A percentile compares a stretch with the other conserved stretches of the same genome.
Conservation (phyloP, 2,888 invertebrate species). For the Heliconius hortense region DNA sequence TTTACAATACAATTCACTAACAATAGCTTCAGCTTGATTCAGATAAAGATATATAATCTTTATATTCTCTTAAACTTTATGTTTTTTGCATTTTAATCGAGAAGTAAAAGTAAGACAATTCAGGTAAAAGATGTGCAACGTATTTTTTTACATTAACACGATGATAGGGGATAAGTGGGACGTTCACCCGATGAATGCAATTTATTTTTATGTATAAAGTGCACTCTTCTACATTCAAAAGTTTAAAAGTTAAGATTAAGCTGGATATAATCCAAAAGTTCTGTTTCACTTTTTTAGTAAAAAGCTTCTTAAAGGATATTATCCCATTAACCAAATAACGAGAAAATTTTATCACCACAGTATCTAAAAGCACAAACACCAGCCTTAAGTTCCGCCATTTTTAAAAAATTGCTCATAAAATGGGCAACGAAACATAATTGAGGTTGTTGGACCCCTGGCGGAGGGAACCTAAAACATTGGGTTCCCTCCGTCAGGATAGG, state of each 20-base stretch:
- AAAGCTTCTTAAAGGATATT: not conserved
- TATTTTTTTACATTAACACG: not conserved
- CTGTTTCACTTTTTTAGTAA: not conserved
- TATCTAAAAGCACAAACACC: no score
- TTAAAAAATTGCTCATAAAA: no score
- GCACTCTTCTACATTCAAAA: not conserved
- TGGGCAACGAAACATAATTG: not conserved
- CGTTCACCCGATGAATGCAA: not conserved
- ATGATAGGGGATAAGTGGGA: not conserved
- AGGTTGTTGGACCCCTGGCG: no score
- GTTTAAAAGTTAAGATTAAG: not conserved
- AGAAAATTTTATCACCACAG: not conserved
- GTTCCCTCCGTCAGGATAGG: no score
- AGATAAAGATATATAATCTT: not conserved
- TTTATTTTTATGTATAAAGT: slow-evolving; percentile 9
- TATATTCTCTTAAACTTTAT: not conserved
- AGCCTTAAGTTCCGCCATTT: no score
- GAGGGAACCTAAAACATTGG: not conserved
- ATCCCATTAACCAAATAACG: not conserved
- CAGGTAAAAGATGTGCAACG: not conserved
- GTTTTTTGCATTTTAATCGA: no score
- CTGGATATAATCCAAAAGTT: not conserved
- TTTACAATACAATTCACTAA: not conserved
- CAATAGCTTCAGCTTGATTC: no score
- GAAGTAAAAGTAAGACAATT: not conserved